These are phyloP conservation scores for Varecia variegata DNA, from an alignment of 2,797 vertebrate genomes.

Conservation along the genomic window DNA sequence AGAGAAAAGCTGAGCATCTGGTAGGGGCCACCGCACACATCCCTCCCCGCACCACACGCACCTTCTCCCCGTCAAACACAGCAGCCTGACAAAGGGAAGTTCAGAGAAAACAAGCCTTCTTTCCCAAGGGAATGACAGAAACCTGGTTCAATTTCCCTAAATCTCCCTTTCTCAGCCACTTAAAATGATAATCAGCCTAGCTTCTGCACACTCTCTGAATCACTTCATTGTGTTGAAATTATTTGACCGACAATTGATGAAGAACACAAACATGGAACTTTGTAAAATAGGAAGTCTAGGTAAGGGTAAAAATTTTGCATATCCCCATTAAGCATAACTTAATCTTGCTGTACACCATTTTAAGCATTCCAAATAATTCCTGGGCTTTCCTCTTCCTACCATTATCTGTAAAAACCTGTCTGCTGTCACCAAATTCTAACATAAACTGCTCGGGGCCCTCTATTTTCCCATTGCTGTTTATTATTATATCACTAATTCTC, in stretches of 20 bases:
- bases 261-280: constrained; percentile 58
- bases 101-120: not conserved
- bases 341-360: constrained; percentile 45
- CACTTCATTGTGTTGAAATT: constrained; percentile 54
- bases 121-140: constrained; percentile 59
- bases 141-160: constrained; percentile 17
- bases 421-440: constrained; percentile 53
- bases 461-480: constrained; percentile 57
- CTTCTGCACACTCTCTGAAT: not conserved
- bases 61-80: not conserved
- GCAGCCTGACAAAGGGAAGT: not conserved
- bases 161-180: constrained; percentile 43
- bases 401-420: constrained; percentile 67
- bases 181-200: constrained; percentile 41
- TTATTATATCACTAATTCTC: constrained; percentile 53
- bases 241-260: constrained; percentile 58
- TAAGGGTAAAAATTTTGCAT: constrained; percentile 46
- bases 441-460: constrained; percentile 48
- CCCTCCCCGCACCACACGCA: fast-evolving
- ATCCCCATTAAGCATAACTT: constrained; percentile 50
- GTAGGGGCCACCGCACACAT: not conserved
- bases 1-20: not conserved
- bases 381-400: constrained; percentile 57
- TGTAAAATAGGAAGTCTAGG: constrained; percentile 52
- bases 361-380: constrained; percentile 55